Evolutionary conservation across 2,113 vertebrate genomes (phyloP).

Genomic region (Varanus komodoensis): DNA sequence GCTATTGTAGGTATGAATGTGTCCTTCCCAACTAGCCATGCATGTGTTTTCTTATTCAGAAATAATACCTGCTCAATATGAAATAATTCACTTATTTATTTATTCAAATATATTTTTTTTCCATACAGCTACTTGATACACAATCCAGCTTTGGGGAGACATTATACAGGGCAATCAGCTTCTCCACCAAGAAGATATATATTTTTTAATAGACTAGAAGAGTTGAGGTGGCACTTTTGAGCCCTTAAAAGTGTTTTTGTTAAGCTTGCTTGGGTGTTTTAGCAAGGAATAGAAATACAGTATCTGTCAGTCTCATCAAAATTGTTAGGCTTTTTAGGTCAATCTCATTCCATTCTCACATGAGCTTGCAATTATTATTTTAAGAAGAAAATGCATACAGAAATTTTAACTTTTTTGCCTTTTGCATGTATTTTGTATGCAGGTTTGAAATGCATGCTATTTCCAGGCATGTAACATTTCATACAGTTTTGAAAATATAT

Average conservation of each 20-base stretch:
- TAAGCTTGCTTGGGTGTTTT: neutral
- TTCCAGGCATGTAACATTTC: too few relatives aligned
- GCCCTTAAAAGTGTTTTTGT: neutral
- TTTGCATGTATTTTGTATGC: too few relatives aligned
- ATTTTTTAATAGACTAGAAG: neutral
- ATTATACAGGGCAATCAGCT: neutral
- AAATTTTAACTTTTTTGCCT: too few relatives aligned
- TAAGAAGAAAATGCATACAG: too few relatives aligned
- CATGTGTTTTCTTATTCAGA: neutral
- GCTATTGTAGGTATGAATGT: neutral
- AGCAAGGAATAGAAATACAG: too few relatives aligned
- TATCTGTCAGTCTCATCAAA: too few relatives aligned
- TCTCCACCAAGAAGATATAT: neutral
- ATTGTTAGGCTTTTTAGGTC: too few relatives aligned
- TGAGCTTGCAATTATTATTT: too few relatives aligned
- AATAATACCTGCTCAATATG: neutral
- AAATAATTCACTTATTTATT: constrained; percentile 24
- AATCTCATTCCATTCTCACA: too few relatives aligned
- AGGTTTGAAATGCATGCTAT: too few relatives aligned
- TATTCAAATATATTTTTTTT: neutral
- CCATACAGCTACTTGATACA: neutral
- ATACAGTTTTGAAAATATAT: too few relatives aligned
- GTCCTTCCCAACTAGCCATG: constrained; percentile 15
- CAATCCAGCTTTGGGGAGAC: neutral
- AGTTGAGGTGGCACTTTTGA: neutral